A percentile compares a stretch with the other conserved stretches of the same genome.
These are phyloP conservation scores for Kryptolebias marmoratus DNA, from an alignment of 2,113 vertebrate species.

Conservation along the genomic window DNA sequence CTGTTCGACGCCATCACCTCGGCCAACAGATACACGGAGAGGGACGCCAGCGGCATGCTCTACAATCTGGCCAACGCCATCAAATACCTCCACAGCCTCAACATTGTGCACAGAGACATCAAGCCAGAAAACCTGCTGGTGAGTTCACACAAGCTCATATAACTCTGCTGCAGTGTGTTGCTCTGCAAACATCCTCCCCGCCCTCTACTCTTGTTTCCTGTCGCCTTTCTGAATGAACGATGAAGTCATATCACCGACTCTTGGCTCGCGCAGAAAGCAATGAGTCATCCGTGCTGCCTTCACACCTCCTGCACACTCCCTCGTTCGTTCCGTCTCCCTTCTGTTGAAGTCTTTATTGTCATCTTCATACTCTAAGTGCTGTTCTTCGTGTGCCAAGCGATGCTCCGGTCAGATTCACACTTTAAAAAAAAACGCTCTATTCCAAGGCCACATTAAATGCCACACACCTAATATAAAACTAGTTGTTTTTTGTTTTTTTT, in stretches of 20 bases:
- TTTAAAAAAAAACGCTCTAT: not conserved
- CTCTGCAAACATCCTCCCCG: not conserved
- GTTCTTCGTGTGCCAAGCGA: not conserved
- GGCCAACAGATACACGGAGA: conserved; percentile 96
- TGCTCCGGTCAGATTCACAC: not conserved
- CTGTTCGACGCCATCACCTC: conserved; percentile 99
- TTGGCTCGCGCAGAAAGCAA: conserved; percentile 26
- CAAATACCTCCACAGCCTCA: conserved; percentile 97
- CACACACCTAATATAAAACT: not conserved
- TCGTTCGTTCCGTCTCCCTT: conserved; percentile 19
- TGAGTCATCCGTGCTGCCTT: conserved; percentile 64
- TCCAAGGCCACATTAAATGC: not conserved
- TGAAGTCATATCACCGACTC: conserved; percentile 40
- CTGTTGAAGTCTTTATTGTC: conserved; percentile 7
- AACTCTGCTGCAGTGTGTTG: conserved; percentile 2
- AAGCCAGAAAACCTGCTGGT: conserved; percentile 99
- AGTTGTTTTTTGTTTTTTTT: not conserved
- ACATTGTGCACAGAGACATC: conserved; percentile 98
- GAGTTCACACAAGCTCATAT: conserved; percentile 65
- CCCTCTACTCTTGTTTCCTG: not conserved
- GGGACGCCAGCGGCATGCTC: conserved; percentile 97
- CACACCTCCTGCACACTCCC: conserved; percentile 49
- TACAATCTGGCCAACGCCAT: conserved; percentile 97
- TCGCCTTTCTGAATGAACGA: conserved; percentile 50
- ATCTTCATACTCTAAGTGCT: conserved; percentile 1